Base-by-base conservation (phyloP, 2,797 vertebrate species). In the Coregonus suidteri region DNA sequence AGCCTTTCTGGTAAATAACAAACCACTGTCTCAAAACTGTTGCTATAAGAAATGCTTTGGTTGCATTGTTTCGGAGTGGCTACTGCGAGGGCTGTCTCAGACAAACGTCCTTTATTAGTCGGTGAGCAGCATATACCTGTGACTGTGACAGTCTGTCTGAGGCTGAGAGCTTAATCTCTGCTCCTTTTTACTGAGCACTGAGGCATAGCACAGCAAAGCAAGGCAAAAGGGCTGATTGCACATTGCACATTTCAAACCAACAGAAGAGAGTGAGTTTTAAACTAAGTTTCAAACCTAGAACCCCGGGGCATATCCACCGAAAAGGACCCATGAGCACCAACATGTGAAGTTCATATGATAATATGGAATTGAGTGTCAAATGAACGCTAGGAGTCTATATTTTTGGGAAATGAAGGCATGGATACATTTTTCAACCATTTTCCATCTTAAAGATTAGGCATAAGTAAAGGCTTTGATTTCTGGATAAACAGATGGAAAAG, bases 111-210 rank as follows among this genome's bases (percentile, higher is more conserved):
- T 91, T 91, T 91, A 91, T 94, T 90, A 82, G 89, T 67, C 84
- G 54, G 56, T 4, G 74, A 84, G 88, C 84, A 87, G 81, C 70
- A 85, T 88, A 93, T 92, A 92, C 87, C 87, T 86, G 88, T 88
- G 89, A 91, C 88, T 90, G 90, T 90, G 90, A 83, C 76, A 72
- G 84, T 85, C 88, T 85, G 88, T 91, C 85, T 85, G 86, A 91
- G 85, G 84, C 84, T 54, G 82, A 87, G 90, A 80, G 89, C 87
- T 93, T 93, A 91, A 93, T 93, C 91, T 92, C 81, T 77, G 80
- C 86, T 90, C 85, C 83, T 82, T 85, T 88, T 82, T 82, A 34
- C 80, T 37, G 83, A 87, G 90, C 89, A 84, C 75, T 62, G 82
- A 91, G 80, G 88, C 88, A 77, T 87, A 89, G 88, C 84, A 47